Evolutionary conservation across 2,888 invertebrate species (phyloP), one percentile per base, ranked within the genome.

Genomic region (Chymomyza caudatula): DNA sequence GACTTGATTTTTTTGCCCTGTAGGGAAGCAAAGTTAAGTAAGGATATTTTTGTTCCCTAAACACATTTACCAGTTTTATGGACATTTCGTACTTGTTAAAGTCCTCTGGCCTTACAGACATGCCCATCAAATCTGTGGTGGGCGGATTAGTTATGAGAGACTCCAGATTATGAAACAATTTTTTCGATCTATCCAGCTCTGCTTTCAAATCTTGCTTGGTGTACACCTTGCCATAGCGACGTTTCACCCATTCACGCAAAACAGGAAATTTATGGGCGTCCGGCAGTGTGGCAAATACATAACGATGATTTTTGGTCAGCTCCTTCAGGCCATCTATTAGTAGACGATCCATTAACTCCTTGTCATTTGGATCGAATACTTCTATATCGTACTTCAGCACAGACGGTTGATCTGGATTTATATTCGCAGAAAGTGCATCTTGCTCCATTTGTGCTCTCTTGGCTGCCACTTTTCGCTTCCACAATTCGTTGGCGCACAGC

Each of bases 211-310:
- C 74, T n/a, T n/a, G n/a, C n/a, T n/a, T n/a, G 3, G 69, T 67
- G 42, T 76, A 79, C 0, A 54, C 17, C 22, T 73, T 65, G 1
- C 83, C 81, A 49, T 72, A 85, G 2, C 85, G 75, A 2, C 69
- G 64, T 22, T 67, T 67, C 0, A 78, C 63, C 77, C 79, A 87
- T 53, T 76, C 77, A 4, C 60, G 64, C 20, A 87, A 52, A 8
- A 76, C 49, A 4, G 73, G 71, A 5, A 73, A 53, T 47, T 76
- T 74, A 56, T 85, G 70, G 0, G 74, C 71, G 37, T 83, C 60
- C 4, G 85, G 86, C 11, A 87, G 56, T 4, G 77, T 49, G 13
- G 79, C 85, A 4, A 78, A 60, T 0, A 87, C 84, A 65, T 68
- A 83, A 25, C 85, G 84, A 4, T 73, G 74, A 69, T 85, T 75